phyloP scores from a whole-genome alignment of 1,140 invertebrate genomes.

The Cherax destructor region DNA sequence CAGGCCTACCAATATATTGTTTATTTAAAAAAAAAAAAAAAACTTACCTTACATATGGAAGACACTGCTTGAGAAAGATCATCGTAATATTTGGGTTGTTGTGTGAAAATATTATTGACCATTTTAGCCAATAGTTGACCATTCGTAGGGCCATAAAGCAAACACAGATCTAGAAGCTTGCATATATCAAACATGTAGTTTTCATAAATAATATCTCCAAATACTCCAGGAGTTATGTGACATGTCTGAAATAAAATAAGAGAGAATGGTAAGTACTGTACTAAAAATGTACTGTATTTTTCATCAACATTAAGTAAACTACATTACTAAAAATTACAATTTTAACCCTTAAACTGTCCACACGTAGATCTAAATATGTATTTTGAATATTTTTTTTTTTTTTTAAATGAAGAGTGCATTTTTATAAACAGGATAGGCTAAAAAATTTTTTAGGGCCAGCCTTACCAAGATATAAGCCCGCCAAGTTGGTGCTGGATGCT shows the following conservation, averaged over 20 bases:
- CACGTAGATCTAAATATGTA: too few species aligned
- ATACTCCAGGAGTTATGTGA: constrained; percentile 81
- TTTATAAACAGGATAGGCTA: too few species aligned
- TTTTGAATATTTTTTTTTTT: too few species aligned
- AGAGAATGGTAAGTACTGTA: constrained; percentile 36
- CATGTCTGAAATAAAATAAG: constrained; percentile 76
- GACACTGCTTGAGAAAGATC: constrained; percentile 77
- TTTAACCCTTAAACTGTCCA: too few species aligned
- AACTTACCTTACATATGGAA: constrained; percentile 37
- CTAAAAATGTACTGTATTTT: neutral
- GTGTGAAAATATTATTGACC: constrained; percentile 81
- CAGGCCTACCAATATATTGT: too few species aligned
- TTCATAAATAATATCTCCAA: constrained; percentile 85
- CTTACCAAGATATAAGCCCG: too few species aligned
- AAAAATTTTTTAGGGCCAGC: too few species aligned
- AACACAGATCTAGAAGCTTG: constrained; percentile 86
- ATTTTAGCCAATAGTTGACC: constrained; percentile 80
- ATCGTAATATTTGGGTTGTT: constrained; percentile 83
- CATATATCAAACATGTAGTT: constrained; percentile 89
- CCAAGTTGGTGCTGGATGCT: too few species aligned
- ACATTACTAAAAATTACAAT: too few species aligned
- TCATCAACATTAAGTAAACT: constrained; percentile 23
- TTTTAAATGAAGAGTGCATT: too few species aligned
- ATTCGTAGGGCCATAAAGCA: constrained; percentile 84
- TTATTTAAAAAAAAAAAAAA: neutral